Evolutionary conservation across 2,888 invertebrate genomes (phyloP).

Genomic region (Alentia gelatinosa): DNA sequence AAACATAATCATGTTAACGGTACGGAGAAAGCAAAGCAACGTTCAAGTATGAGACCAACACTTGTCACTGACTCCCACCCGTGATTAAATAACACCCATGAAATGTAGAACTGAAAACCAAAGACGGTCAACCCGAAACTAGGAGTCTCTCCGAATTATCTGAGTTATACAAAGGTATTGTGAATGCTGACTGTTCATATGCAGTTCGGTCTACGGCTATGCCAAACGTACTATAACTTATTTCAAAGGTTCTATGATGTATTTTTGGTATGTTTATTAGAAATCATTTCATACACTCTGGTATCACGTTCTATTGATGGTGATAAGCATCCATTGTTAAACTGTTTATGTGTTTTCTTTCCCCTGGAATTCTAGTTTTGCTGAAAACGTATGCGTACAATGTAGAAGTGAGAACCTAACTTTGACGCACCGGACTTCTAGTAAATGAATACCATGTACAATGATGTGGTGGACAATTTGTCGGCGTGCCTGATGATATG

Average conservation of each 20-base stretch:
- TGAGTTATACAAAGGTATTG: slow-evolving; percentile 29
- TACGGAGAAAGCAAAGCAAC: no score
- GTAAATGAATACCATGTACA: no score
- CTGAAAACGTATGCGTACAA: background rate
- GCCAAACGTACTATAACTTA: background rate
- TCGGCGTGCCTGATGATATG: background rate
- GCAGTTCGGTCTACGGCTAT: background rate
- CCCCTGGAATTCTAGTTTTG: background rate
- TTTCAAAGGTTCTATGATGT: background rate
- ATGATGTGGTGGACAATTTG: background rate
- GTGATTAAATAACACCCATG: background rate
- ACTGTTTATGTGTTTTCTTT: background rate
- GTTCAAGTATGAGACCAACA: no score
- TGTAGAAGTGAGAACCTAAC: background rate
- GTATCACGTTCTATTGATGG: no score
- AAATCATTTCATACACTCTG: background rate
- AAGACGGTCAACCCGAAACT: background rate
- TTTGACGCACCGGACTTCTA: background rate
- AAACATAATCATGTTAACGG: no score
- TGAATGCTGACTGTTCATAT: slow-evolving; percentile 14
- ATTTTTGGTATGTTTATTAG: background rate
- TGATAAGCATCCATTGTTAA: no score
- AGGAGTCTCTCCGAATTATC: background rate
- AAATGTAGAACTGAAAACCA: background rate
- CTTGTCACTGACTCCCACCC: background rate